Evolutionary conservation across 1,140 invertebrate species (phyloP).

Genomic region (Venturia canescens): DNA sequence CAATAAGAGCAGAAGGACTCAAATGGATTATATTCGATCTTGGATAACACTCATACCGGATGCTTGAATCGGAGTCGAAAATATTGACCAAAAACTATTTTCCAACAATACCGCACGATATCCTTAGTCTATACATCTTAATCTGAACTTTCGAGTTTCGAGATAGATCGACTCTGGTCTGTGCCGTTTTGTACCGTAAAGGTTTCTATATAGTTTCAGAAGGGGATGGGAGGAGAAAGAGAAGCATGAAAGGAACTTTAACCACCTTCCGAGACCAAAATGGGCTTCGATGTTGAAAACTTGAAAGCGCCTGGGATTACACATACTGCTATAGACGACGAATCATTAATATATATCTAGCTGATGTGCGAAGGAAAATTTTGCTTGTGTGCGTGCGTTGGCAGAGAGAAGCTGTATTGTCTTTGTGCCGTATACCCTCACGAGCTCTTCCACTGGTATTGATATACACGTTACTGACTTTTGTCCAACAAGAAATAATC

Average conservation of each 20-base stretch:
- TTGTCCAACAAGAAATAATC: background rate
- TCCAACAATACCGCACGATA: background rate
- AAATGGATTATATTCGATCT: too few relatives aligned
- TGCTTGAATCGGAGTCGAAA: too few relatives aligned
- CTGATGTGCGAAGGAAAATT: constrained; percentile 8
- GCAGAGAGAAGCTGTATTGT: too few relatives aligned
- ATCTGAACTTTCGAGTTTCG: background rate
- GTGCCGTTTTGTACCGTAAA: background rate
- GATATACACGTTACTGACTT: background rate
- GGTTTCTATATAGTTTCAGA: background rate
- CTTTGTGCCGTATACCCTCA: background rate
- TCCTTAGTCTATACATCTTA: background rate
- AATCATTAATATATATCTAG: constrained; percentile 12
- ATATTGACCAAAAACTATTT: background rate
- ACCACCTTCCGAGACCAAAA: constrained; percentile 22
- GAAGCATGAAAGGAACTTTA: constrained; percentile 1
- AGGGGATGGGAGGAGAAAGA: background rate
- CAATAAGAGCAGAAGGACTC: too few relatives aligned
- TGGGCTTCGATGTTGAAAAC: constrained; percentile 37
- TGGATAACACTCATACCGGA: too few relatives aligned
- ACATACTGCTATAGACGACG: constrained; percentile 22
- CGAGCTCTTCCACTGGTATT: background rate
- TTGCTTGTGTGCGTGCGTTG: background rate
- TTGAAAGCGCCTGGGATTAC: constrained; percentile 42
- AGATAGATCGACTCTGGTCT: background rate